A percentile compares a stretch with the other conserved stretches of the same genome.
phyloP scores from a whole-genome alignment of 2,797 vertebrate genomes.

The Premnoplex brunnescens region DNA sequence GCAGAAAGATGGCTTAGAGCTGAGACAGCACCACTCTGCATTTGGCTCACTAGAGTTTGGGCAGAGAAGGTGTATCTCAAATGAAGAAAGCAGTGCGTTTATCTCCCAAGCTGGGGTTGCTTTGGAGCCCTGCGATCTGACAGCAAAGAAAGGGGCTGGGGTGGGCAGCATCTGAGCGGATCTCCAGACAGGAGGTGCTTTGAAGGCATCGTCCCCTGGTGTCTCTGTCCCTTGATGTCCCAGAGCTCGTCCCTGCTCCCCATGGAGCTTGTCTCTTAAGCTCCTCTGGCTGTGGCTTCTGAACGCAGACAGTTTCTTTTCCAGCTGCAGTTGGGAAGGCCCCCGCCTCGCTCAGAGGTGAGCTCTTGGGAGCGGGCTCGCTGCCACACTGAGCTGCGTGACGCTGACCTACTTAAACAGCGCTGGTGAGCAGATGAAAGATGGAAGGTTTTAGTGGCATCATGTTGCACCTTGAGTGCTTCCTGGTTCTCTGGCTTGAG shows the following conservation, averaged over 20 bases:
- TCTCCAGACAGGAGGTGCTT: neutral
- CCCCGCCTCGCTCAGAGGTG: fast-evolving
- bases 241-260: neutral
- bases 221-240: neutral
- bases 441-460: neutral
- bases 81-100: fast-evolving
- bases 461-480: neutral
- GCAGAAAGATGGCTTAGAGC: neutral
- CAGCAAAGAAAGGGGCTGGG: neutral
- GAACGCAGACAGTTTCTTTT: neutral
- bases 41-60: neutral
- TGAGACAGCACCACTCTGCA: fast-evolving
- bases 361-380: neutral
- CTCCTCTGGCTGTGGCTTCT: neutral
- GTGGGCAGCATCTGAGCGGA: neutral
- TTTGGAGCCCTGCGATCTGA: neutral
- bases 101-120: fast-evolving
- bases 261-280: fast-evolving
- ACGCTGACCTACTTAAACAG: neutral
- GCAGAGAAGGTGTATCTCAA: neutral
- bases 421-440: neutral
- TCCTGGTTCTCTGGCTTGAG: neutral
- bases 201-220: neutral
- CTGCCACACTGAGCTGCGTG: fast-evolving
- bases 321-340: neutral